Percentiles rank a stretch among this genome's conserved stretches.
These are phyloP conservation scores for Ennomos quercinarius DNA, from an alignment of 2,888 invertebrate genomes.

Conservation along the genomic window DNA sequence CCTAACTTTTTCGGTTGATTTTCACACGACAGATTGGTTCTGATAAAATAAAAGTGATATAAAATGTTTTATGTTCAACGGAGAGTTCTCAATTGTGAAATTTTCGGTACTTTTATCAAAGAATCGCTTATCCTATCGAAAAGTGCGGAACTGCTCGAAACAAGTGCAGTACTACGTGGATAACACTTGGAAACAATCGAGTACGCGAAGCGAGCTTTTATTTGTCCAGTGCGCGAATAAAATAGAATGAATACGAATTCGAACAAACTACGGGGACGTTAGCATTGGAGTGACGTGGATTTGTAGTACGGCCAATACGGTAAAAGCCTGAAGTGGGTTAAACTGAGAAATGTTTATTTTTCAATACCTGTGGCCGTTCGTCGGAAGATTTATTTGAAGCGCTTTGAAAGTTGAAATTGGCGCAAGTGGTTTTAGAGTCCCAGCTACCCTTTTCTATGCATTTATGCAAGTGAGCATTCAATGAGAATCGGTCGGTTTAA, in stretches of 20 bases:
- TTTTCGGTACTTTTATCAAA: slow-evolving; percentile 26
- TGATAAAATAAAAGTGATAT: not conserved
- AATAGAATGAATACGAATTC: slow-evolving; percentile 48
- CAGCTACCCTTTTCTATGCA: slow-evolving; percentile 13
- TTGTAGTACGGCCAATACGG: slow-evolving; percentile 44
- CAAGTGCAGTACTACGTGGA: slow-evolving; percentile 42
- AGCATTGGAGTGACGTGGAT: slow-evolving; percentile 45
- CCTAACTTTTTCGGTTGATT: not conserved
- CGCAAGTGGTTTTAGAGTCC: slow-evolving; percentile 23
- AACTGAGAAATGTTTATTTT: slow-evolving; percentile 43
- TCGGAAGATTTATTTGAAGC: slow-evolving; percentile 30
- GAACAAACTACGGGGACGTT: slow-evolving; percentile 46
- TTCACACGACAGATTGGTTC: slow-evolving; percentile 6
- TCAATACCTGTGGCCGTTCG: slow-evolving; percentile 30
- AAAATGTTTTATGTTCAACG: slow-evolving; percentile 8
- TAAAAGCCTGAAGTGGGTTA: slow-evolving; percentile 44
- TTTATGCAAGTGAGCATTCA: slow-evolving; percentile 7
- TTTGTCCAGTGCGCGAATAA: slow-evolving; percentile 52
- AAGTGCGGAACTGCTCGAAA: slow-evolving; percentile 35
- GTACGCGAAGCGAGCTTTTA: slow-evolving; percentile 44
- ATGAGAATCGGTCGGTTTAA: slow-evolving; percentile 3
- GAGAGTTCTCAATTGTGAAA: slow-evolving; percentile 26
- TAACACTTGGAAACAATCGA: slow-evolving; percentile 51
- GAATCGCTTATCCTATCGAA: slow-evolving; percentile 32
- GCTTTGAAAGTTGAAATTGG: slow-evolving; percentile 35